Percentiles rank a stretch among this genome's conserved stretches.
Conservation (phyloP, 2,113 vertebrate genomes). For the Fregetta grallaria region DNA sequence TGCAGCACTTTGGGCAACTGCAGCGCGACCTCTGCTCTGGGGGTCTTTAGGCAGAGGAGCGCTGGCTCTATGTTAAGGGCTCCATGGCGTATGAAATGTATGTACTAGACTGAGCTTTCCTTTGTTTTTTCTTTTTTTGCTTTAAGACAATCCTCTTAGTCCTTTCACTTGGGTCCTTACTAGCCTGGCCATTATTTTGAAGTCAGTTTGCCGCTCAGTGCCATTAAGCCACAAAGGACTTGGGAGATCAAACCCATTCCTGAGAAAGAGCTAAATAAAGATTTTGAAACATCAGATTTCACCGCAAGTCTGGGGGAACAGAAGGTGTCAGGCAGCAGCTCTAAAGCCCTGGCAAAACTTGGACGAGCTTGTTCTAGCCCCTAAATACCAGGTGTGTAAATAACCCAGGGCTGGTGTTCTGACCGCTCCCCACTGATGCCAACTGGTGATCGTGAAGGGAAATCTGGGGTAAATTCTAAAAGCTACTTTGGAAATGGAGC, state of each 20-base stretch:
- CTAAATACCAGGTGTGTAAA: background rate
- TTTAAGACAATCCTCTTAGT: background rate
- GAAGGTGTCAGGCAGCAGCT: background rate
- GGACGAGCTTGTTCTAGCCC: background rate
- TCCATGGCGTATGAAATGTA: background rate
- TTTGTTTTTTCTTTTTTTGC: background rate
- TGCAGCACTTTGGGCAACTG: background rate
- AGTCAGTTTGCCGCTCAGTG: background rate
- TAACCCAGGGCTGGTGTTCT: background rate
- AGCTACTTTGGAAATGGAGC: background rate
- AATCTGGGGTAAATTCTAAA: background rate
- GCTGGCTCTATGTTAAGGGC: background rate
- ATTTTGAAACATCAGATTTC: conserved; percentile 29
- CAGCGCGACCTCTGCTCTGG: accelerated
- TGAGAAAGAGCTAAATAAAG: background rate
- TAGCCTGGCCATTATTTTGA: background rate
- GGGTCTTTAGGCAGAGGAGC: background rate
- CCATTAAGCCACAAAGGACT: background rate
- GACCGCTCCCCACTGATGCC: background rate
- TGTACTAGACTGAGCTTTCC: background rate
- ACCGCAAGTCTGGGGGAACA: background rate
- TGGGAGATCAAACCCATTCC: background rate
- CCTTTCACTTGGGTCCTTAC: background rate
- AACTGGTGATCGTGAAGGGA: background rate
- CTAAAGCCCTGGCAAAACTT: background rate